Evolutionary conservation across 2,888 invertebrate genomes (phyloP), one percentile per base, ranked within the genome.

Genomic region (Hydraecia micacea): DNA sequence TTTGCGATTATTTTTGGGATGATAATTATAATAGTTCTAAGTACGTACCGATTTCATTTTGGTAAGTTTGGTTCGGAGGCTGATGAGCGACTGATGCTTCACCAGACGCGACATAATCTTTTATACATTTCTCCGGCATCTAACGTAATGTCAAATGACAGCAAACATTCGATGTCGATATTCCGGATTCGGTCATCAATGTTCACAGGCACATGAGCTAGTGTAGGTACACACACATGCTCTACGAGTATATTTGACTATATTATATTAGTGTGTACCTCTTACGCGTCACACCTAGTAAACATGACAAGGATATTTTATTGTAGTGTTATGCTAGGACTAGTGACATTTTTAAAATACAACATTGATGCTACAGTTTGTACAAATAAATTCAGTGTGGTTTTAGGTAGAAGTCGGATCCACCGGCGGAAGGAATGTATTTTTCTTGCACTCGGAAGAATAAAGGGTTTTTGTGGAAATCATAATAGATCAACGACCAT

Each of bases 41-140:
- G 60, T 70, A 95, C 95, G 88, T 93, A 96, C 96, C 94, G 95
- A 89, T 94, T 96, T 96, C 96, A 96, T 96, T 91, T 94, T 94
- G 90, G 87, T 91, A 88, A 79, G 88, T 90, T 93, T 91, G 91
- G 86, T 92, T 92, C 89, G 90, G 91, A 90, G 88, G 93, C 93
- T 93, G 92, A 93, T 92, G 93, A 92, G 93, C 94, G 93, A 96
- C 95, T 96, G 96, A 95, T 96, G 93, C 89, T 85, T 85, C 86
- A 90, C 83, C 89, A 88, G 78, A 90, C 86, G 90, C 87, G 88
- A 89, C 93, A 89, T 92, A 93, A 91, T 95, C 95, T 96, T 96
- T 94, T 96, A 96, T 96, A 96, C 95, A 95, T 94, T 94, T 94
- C 94, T 93, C 92, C 88, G 86, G 91, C 91, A 88, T 92, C 93